Percentiles rank a stretch among this genome's conserved stretches.
Evolutionary conservation across 1,140 invertebrate species (phyloP).

Genomic region (Neodiprion fabricii): DNA sequence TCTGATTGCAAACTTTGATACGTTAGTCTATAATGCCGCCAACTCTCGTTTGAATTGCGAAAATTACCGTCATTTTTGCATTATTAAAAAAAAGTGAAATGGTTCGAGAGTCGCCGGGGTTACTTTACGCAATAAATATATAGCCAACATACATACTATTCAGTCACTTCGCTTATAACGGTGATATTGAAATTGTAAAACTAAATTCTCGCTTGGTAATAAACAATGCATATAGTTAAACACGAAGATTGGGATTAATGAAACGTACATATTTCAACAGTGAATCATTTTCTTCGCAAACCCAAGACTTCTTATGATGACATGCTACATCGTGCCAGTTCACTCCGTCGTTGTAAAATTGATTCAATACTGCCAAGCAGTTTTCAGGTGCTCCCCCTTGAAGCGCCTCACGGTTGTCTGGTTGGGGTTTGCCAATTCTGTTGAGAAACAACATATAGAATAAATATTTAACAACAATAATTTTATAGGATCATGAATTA

Average conservation of each 20-base stretch:
- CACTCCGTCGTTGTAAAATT: slow-evolving; percentile 86
- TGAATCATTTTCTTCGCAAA: slow-evolving; percentile 83
- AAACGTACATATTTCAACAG: slow-evolving; percentile 81
- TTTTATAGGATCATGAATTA: background rate
- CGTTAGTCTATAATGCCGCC: no score
- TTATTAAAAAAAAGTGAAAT: slow-evolving; percentile 9
- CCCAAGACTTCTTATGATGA: slow-evolving; percentile 82
- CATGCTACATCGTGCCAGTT: slow-evolving; percentile 89
- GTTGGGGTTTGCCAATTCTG: slow-evolving; percentile 77
- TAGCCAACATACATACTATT: slow-evolving; percentile 48
- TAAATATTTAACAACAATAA: background rate
- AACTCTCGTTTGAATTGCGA: slow-evolving; percentile 7
- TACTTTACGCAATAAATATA: slow-evolving; percentile 50
- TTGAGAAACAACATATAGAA: slow-evolving; percentile 29
- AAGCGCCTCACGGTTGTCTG: slow-evolving; percentile 80
- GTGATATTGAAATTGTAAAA: slow-evolving; percentile 17
- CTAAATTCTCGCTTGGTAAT: background rate
- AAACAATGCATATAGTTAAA: slow-evolving; percentile 56
- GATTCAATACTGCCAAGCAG: slow-evolving; percentile 80
- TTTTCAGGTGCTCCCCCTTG: slow-evolving; percentile 81
- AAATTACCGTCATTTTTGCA: slow-evolving; percentile 18
- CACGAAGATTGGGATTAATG: slow-evolving; percentile 75
- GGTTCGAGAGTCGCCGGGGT: background rate
- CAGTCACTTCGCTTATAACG: slow-evolving; percentile 47
- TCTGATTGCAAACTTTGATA: no score